These are phyloP conservation scores for Agriopis marginaria DNA, from an alignment of 2,888 invertebrate genomes.

Conservation along the genomic window DNA sequence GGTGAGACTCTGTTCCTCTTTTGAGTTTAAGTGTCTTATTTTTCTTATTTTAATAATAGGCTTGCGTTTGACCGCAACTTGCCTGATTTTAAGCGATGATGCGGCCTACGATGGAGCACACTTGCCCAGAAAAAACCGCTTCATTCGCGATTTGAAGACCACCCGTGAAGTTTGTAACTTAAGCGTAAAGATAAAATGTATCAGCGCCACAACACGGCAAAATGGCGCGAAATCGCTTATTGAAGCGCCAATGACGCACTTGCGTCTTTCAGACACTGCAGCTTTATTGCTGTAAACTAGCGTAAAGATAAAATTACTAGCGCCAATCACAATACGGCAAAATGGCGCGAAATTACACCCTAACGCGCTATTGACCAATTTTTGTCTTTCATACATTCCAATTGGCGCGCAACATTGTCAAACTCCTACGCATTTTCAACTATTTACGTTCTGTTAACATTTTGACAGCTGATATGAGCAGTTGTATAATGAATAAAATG, in stretches of 20 bases:
- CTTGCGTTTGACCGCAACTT: too few species aligned
- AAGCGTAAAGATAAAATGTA: not conserved
- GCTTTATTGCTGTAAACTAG: not conserved
- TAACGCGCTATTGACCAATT: not conserved
- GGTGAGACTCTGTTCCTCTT: too few species aligned
- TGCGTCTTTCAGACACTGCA: not conserved
- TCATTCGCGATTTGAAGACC: too few species aligned
- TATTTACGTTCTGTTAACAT: constrained; percentile 18
- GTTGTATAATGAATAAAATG: constrained; percentile 26
- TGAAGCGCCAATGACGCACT: not conserved
- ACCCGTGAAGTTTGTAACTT: not conserved
- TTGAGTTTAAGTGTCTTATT: too few species aligned
- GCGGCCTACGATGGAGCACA: too few species aligned
- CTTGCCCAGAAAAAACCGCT: too few species aligned
- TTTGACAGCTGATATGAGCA: constrained; percentile 28
- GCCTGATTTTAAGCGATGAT: too few species aligned
- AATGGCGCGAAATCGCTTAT: not conserved
- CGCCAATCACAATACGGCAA: constrained; percentile 1
- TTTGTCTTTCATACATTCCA: not conserved
- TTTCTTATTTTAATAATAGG: too few species aligned
- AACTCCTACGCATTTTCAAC: constrained; percentile 1
- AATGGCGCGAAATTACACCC: constrained; percentile 8
- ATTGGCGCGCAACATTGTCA: constrained; percentile 1
- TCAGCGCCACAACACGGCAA: not conserved
- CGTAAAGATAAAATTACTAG: not conserved